Conservation (phyloP, 2,797 vertebrate genomes). For the Oceanodroma leucorhoa region DNA sequence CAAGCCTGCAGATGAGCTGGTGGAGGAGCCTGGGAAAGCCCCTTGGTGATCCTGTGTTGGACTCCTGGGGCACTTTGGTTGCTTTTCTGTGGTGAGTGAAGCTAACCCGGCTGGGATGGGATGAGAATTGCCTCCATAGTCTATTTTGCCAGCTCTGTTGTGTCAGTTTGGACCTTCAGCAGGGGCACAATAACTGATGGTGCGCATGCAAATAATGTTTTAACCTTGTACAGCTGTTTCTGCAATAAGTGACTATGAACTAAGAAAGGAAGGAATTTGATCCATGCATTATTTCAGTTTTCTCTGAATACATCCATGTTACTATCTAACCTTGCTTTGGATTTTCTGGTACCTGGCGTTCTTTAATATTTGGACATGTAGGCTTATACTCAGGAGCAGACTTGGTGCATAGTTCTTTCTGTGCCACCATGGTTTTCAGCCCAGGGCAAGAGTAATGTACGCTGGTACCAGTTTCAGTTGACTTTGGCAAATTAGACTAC, state of each 20-base stretch:
- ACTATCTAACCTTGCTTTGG: background rate
- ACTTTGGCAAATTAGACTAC: background rate
- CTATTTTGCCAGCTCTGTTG: background rate
- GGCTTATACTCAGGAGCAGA: background rate
- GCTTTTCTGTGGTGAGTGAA: background rate
- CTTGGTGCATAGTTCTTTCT: background rate
- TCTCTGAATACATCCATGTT: accelerated
- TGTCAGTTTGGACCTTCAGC: background rate
- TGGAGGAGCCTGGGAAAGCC: accelerated
- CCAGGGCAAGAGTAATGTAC: accelerated
- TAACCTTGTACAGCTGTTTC: background rate
- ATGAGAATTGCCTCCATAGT: background rate
- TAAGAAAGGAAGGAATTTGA: background rate
- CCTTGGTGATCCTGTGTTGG: accelerated
- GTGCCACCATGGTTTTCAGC: background rate
- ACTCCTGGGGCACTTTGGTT: accelerated
- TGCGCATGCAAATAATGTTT: background rate
- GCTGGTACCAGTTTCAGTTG: background rate
- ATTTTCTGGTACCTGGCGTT: background rate
- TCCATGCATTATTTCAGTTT: background rate
- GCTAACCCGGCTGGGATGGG: accelerated
- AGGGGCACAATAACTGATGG: background rate
- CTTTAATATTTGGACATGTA: background rate
- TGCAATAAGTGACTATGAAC: background rate
- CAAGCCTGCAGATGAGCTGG: background rate